Evolutionary conservation across 2,113 vertebrate species (phyloP).

Genomic region (Neolamprologus tretocephalus): DNA sequence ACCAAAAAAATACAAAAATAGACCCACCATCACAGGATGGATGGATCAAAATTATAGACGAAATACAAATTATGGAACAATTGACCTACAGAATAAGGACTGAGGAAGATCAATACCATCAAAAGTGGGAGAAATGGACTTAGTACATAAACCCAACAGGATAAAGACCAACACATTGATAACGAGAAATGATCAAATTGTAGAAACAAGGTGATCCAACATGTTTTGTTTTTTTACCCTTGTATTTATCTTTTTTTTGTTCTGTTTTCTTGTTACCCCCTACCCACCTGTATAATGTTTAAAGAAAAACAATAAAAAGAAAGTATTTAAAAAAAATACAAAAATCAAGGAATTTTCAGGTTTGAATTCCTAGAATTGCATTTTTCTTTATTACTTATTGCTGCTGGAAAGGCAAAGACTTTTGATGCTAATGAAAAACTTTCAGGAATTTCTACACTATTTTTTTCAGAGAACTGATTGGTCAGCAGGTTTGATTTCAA

Average conservation of each 20-base stretch:
- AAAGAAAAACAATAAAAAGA: not conserved
- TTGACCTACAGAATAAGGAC: not conserved
- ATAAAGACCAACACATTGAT: not conserved
- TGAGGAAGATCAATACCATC: not conserved
- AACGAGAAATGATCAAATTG: not conserved
- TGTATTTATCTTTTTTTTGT: not conserved
- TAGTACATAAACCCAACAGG: not conserved
- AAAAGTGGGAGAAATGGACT: not conserved
- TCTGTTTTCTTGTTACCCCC: not conserved
- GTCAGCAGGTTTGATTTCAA: not conserved
- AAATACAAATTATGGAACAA: not conserved
- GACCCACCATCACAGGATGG: not conserved
- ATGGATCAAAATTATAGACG: not conserved
- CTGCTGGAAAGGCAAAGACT: not conserved
- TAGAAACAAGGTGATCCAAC: not conserved
- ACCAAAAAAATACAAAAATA: not conserved
- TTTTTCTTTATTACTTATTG: not conserved
- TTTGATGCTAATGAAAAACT: not conserved
- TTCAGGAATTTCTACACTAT: not conserved
- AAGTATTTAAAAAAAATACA: not conserved
- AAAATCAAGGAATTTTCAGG: not conserved
- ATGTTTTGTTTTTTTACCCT: not conserved
- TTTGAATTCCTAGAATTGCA: not conserved
- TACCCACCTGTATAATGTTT: not conserved
- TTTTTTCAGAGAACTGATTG: not conserved